Percentiles rank a stretch among this genome's conserved stretches.
These are phyloP conservation scores for Phlogophora meticulosa DNA, from an alignment of 2,888 invertebrate species.

Conservation along the genomic window DNA sequence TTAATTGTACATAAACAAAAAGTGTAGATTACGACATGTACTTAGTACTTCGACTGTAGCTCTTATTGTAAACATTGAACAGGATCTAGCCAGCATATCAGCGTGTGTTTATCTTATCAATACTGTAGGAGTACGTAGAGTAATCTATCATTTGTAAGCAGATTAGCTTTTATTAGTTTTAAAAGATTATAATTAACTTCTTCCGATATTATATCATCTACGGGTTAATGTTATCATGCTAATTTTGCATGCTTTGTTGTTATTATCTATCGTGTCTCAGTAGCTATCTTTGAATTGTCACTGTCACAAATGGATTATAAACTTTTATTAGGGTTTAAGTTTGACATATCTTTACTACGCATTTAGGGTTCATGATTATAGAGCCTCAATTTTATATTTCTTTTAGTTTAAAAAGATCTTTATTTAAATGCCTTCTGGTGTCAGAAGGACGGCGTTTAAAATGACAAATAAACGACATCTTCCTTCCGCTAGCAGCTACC, in stretches of 20 bases:
- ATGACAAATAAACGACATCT: conserved; percentile 39
- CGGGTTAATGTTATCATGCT: conserved; percentile 25
- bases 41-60: conserved; percentile 29
- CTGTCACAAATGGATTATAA: not conserved
- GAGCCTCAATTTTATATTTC: not conserved
- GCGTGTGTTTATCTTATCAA: conserved; percentile 55
- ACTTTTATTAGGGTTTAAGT: too few relatives aligned
- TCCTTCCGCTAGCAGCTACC: conserved; percentile 51
- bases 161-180: conserved; percentile 47
- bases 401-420: not conserved
- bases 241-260: conserved; percentile 22
- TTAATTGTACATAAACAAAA: conserved; percentile 33
- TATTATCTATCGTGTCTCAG: not conserved
- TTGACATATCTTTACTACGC: too few relatives aligned
- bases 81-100: conserved; percentile 65
- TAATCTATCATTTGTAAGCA: conserved; percentile 40
- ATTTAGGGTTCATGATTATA: not conserved
- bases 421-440: not conserved
- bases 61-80: conserved; percentile 62
- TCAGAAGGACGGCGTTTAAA: conserved; percentile 40
- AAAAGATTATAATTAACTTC: conserved; percentile 39
- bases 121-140: conserved; percentile 27
- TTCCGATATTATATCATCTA: conserved; percentile 29
- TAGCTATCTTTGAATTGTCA: not conserved
- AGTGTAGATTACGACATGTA: conserved; percentile 27